These are phyloP conservation scores for Semnopithecus entellus DNA, from an alignment of 2,113 vertebrate species.

Conservation along the genomic window DNA sequence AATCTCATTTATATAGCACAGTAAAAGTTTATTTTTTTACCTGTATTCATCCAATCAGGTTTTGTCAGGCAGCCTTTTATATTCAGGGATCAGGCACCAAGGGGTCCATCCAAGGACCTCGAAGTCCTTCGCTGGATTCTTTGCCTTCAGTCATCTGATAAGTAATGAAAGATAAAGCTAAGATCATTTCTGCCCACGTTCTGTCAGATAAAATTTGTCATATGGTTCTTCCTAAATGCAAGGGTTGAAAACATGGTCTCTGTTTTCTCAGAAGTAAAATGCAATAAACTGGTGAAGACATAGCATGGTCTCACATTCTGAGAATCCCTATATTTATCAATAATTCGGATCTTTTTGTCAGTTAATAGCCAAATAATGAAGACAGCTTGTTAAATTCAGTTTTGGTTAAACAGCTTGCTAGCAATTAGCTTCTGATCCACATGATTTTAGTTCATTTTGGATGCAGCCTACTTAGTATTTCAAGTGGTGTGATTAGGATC, in stretches of 20 bases:
- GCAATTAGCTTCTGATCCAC: background rate
- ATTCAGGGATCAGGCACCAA: background rate
- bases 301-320: background rate
- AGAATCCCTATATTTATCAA: background rate
- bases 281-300: background rate
- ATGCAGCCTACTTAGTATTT: background rate
- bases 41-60: background rate
- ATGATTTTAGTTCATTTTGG: background rate
- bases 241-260: background rate
- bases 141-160: background rate
- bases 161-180: background rate
- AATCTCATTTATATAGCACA: background rate
- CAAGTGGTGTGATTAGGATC: background rate
- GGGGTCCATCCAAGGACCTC: background rate
- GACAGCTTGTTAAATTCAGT: background rate
- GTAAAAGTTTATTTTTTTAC: background rate
- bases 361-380: background rate
- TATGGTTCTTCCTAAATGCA: background rate
- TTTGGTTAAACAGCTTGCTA: background rate
- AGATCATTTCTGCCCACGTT: background rate
- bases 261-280: background rate
- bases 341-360: background rate
- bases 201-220: background rate
- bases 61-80: background rate
- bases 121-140: background rate